A percentile compares a stretch with the other conserved stretches of the same genome.
Evolutionary conservation across 2,797 vertebrate genomes (phyloP).

Genomic region (Avahi laniger): DNA sequence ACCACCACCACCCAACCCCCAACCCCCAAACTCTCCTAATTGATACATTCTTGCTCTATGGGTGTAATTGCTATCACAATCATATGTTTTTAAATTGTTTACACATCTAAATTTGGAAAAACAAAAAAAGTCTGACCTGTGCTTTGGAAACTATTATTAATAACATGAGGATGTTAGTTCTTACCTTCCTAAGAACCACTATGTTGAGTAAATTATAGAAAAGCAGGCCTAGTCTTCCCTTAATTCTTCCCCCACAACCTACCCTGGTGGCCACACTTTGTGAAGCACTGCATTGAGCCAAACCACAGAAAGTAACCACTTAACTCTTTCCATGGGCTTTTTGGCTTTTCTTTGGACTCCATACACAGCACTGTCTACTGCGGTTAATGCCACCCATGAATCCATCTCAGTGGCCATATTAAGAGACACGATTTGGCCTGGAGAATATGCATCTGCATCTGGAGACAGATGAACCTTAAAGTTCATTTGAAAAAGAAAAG

Average conservation of each 20-base stretch:
- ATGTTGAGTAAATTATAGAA: not conserved
- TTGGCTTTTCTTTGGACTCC: constrained; percentile 81
- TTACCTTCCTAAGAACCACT: not conserved
- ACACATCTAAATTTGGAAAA: not conserved
- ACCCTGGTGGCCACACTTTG: not conserved
- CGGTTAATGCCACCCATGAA: constrained; percentile 90
- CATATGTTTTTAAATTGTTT: not conserved
- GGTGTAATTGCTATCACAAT: not conserved
- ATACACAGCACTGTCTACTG: constrained; percentile 90
- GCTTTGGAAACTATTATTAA: not conserved
- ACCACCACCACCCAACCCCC: no score
- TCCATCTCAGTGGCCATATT: constrained; percentile 81
- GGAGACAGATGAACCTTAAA: constrained; percentile 86
- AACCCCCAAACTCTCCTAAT: not conserved
- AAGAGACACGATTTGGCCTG: constrained; percentile 85
- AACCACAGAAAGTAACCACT: not conserved
- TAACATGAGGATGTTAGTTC: not conserved
- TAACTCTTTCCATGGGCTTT: constrained; percentile 88
- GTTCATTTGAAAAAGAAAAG: constrained; percentile 49
- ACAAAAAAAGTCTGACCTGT: not conserved
- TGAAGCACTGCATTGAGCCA: not conserved
- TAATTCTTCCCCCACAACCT: not conserved
- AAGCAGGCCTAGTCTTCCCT: not conserved
- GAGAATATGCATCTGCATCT: constrained; percentile 75
- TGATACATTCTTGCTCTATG: not conserved